phyloP scores from a whole-genome alignment of 2,797 vertebrate species.

The Microctenopoma steveboyesi region DNA sequence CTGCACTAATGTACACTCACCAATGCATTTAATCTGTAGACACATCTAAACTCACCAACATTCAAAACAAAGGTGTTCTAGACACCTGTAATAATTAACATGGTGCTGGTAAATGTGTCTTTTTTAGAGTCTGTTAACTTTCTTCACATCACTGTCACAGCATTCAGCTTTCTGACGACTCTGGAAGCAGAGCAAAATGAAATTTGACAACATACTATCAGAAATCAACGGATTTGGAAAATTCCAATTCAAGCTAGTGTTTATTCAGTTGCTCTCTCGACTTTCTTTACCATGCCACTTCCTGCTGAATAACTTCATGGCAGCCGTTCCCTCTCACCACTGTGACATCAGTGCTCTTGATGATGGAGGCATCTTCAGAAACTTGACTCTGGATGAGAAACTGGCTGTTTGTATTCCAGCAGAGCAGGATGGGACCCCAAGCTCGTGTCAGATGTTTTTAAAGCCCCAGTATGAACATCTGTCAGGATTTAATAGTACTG shows the following conservation, averaged over 20 bases:
- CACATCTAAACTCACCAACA: too few relatives aligned
- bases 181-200: slow-evolving; percentile 77
- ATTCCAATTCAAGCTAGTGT: slow-evolving; percentile 86
- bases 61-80: not conserved
- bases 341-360: slow-evolving; percentile 82
- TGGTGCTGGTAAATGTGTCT: slow-evolving; percentile 36
- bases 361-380: slow-evolving; percentile 67
- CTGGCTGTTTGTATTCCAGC: slow-evolving; percentile 81
- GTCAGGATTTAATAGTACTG: slow-evolving; percentile 51
- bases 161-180: not conserved
- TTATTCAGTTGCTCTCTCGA: slow-evolving; percentile 83
- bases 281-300: slow-evolving; percentile 89
- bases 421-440: slow-evolving; percentile 80
- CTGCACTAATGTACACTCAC: not conserved
- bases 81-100: slow-evolving; percentile 61
- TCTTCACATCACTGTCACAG: not conserved
- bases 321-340: slow-evolving; percentile 86
- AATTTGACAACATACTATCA: slow-evolving; percentile 88
- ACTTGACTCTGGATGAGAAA: slow-evolving; percentile 84
- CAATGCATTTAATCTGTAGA: not conserved
- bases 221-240: slow-evolving; percentile 89
- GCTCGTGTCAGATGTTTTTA: slow-evolving; percentile 87
- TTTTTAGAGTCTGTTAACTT: not conserved
- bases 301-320: slow-evolving; percentile 90
- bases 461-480: slow-evolving; percentile 73